A percentile compares a stretch with the other conserved stretches of the same genome.
Conservation (phyloP, 2,113 vertebrate species). For the Parotia lawesii region DNA sequence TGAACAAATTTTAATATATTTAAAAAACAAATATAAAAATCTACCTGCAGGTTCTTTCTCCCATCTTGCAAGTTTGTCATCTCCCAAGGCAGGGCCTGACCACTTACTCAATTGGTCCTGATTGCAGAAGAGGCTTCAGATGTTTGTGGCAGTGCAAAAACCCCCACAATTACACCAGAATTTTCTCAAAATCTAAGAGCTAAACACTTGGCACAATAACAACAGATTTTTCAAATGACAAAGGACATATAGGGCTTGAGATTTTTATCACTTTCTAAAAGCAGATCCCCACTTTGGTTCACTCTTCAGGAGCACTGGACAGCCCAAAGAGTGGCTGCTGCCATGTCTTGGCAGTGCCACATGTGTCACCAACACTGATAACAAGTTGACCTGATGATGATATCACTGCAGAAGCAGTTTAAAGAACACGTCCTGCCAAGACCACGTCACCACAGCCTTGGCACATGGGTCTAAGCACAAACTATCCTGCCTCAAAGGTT, state of each 20-base stretch:
- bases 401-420: background rate
- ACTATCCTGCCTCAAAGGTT: background rate
- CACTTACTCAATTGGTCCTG: background rate
- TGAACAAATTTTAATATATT: background rate
- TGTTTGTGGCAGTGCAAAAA: background rate
- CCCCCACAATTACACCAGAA: background rate
- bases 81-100: background rate
- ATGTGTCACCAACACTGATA: accelerated
- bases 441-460: background rate
- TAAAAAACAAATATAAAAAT: background rate
- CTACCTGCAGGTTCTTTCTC: background rate
- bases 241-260: accelerated
- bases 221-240: background rate
- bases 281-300: background rate
- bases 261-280: background rate
- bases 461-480: background rate
- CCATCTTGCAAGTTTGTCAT: background rate
- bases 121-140: background rate
- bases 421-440: accelerated
- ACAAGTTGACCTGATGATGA: accelerated
- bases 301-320: background rate
- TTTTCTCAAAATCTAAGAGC: background rate
- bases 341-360: background rate
- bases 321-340: accelerated
- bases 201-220: background rate